A percentile compares a stretch with the other conserved stretches of the same genome.
Conservation (phyloP, 2,113 vertebrate species). For the Setophaga kirtlandii region DNA sequence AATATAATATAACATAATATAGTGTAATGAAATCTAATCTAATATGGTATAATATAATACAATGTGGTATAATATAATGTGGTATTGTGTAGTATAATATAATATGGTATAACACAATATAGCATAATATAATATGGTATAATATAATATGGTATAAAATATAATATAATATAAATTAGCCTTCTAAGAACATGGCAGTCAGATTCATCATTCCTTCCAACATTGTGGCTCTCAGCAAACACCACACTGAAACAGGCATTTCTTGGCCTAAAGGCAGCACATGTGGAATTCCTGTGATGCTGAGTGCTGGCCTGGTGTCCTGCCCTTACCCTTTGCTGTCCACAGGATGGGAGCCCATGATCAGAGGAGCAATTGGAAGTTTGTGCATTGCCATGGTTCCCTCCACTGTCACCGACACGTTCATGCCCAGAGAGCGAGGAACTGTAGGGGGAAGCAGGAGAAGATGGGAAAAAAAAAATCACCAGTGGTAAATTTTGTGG, state of each 20-base stretch:
- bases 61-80: no score
- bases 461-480: neutral
- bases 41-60: no score
- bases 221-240: no score
- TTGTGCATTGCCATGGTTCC: slow-evolving; percentile 90
- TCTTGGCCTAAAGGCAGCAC: neutral
- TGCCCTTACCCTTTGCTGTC: slow-evolving; percentile 93
- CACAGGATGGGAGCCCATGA: slow-evolving; percentile 94
- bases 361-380: slow-evolving; percentile 94
- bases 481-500: rapidly evolving
- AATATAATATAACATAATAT: no score
- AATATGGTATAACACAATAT: no score
- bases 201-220: no score
- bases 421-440: slow-evolving; percentile 88
- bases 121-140: no score
- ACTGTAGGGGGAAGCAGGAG: slow-evolving; percentile 72
- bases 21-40: no score
- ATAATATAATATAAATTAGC: no score
- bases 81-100: no score
- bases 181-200: no score
- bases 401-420: slow-evolving; percentile 91
- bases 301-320: rapidly evolving
- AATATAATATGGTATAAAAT: no score
- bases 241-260: neutral
- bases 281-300: rapidly evolving